phyloP scores from a whole-genome alignment of 2,113 vertebrate species.

The Spermophilus dauricus region DNA sequence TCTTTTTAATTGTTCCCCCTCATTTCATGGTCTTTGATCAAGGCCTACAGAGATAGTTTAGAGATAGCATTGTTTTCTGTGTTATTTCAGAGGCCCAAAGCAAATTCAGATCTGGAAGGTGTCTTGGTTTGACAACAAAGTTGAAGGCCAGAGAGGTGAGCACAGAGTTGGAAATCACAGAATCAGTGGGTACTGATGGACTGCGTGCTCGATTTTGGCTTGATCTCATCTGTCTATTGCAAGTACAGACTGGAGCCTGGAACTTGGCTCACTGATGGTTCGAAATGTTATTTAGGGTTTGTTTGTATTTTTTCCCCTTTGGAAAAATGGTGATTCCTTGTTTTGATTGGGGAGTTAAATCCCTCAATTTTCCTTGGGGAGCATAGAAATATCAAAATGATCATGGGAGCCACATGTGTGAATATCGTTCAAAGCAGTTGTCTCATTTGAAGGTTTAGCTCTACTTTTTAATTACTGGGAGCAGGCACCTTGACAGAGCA shows the following conservation, averaged over 20 bases:
- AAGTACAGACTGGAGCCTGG: neutral
- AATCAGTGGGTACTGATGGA: neutral
- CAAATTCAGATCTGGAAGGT: neutral
- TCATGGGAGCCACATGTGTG: neutral
- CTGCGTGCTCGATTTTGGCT: accelerated
- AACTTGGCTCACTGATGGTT: neutral
- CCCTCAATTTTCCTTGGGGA: neutral
- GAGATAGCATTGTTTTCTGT: neutral
- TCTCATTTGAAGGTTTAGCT: neutral
- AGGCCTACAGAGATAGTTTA: neutral
- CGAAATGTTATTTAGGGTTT: neutral
- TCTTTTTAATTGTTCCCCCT: neutral
- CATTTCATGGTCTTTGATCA: neutral
- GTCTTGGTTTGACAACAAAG: neutral
- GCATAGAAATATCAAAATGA: neutral
- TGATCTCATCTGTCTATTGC: neutral
- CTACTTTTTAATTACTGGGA: neutral
- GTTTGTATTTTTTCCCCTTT: neutral
- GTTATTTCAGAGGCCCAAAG: neutral
- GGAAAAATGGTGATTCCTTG: slow-evolving; percentile 53
- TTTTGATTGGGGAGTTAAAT: neutral
- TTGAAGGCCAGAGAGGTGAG: neutral
- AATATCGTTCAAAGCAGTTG: neutral
- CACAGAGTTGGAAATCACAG: neutral
- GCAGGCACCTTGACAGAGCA: neutral